A percentile compares a stretch with the other conserved stretches of the same genome.
These are phyloP conservation scores for Labeo calbasu DNA, from an alignment of 2,797 vertebrate species.

Conservation along the genomic window DNA sequence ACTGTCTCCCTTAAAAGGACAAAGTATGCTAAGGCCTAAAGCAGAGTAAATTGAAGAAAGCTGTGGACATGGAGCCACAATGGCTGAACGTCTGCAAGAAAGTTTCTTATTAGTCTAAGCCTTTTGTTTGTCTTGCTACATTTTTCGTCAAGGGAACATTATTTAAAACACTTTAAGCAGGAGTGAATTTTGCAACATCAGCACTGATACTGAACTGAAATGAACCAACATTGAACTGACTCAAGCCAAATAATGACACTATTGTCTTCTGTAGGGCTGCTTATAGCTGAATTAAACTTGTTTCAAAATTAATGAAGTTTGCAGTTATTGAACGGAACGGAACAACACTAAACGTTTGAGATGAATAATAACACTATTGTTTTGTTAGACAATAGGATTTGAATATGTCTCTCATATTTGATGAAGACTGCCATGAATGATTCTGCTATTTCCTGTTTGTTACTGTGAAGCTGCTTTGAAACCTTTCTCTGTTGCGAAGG, in stretches of 20 bases:
- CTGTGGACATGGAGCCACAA: conserved; percentile 12
- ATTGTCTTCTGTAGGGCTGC: background rate
- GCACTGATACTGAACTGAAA: background rate
- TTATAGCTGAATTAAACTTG: background rate
- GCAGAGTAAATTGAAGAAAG: conserved; percentile 43
- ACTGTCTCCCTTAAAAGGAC: conserved; percentile 78
- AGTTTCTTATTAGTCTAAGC: background rate
- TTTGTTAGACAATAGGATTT: background rate
- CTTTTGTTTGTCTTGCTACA: background rate
- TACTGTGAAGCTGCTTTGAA: background rate
- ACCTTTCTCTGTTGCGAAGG: background rate
- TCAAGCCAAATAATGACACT: background rate
- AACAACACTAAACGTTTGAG: background rate
- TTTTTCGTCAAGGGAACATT: background rate
- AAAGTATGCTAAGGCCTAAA: conserved; percentile 77
- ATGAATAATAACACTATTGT: background rate
- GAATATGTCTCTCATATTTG: background rate
- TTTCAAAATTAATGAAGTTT: background rate
- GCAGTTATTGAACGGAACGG: background rate
- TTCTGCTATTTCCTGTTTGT: background rate
- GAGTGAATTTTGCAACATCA: background rate
- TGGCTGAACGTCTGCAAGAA: background rate
- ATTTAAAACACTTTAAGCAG: background rate
- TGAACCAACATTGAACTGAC: background rate
- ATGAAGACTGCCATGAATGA: background rate